These are phyloP conservation scores for Rhabdomys pumilio DNA, from an alignment of 2,797 vertebrate genomes.

Conservation along the genomic window DNA sequence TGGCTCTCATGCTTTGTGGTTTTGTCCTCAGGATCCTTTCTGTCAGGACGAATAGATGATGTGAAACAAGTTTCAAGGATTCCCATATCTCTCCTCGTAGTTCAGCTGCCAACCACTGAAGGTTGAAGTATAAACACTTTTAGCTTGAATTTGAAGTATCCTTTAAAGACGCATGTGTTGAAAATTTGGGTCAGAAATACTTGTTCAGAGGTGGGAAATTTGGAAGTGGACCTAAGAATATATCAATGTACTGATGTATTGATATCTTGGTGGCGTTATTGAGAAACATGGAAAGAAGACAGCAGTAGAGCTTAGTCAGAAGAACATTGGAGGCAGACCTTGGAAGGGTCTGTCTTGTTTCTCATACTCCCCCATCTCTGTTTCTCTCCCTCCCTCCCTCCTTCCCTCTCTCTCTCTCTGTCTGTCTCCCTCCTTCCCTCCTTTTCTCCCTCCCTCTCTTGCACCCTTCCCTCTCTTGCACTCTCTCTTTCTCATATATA, in stretches of 20 bases:
- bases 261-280: background rate
- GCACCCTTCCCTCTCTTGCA: background rate
- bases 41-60: background rate
- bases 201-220: background rate
- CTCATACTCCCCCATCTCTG: background rate
- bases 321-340: background rate
- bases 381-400: background rate
- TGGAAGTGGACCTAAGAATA: background rate
- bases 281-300: background rate
- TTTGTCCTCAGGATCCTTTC: background rate
- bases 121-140: background rate
- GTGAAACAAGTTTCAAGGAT: background rate
- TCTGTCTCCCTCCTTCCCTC: fast-evolving
- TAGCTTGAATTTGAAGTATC: background rate
- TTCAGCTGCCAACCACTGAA: background rate
- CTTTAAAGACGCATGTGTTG: background rate
- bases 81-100: background rate
- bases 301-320: background rate
- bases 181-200: background rate
- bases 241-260: background rate
- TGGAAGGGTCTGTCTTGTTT: background rate
- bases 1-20: background rate
- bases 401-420: too few species aligned
- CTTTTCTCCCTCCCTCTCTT: fast-evolving
- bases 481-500: too few species aligned